Evolutionary conservation across 2,113 vertebrate species (phyloP), one percentile per base, ranked within the genome.

Genomic region (Cyrtonyx montezumae): DNA sequence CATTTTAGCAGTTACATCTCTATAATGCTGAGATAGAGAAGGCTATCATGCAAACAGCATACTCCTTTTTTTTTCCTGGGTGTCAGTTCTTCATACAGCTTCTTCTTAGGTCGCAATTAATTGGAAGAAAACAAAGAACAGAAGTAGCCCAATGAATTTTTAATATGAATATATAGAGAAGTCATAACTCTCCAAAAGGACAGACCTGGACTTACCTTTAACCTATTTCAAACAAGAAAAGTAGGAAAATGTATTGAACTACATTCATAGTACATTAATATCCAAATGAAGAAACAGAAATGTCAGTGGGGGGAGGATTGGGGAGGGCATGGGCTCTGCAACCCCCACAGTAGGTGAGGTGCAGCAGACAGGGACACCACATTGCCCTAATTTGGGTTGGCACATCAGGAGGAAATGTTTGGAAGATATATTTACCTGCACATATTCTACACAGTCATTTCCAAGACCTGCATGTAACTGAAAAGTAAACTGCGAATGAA

Each of bases 31-130:
- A 94, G 81, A 82, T 62, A 88, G 89, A 88, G 71, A 90, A 94
- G 77, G 42, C 91, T 90, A 19, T 79, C 87, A 85, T 37, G 36
- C 76, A n/a, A 69, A 83, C 78, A 65, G 78, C 32, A 37, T 30
- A 95, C 88, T 95, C 93, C 92, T 97, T 80, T 80, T 80, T 80
- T 48, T 79, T 73, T 89, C 81, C 93, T 40, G 22, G 81, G 87
- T 88, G 77, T 95, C 46, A 58, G 55, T 74, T 86, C 84, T 88
- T 95, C 94, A 95, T 77, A 74, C 84, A 94, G 79, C 90, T 93
- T 75, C 13, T 36, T 69, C 93, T 95, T 90, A 87, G 81, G 73
- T 30, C 91, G 76, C 93, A 85, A 84, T 43, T 96, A 46, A 63
- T 87, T 71, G 66, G 89, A 95, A 76, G 59, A 80, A 89, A 92